phyloP scores from a whole-genome alignment of 2,113 vertebrate genomes.

The Menura novaehollandiae region DNA sequence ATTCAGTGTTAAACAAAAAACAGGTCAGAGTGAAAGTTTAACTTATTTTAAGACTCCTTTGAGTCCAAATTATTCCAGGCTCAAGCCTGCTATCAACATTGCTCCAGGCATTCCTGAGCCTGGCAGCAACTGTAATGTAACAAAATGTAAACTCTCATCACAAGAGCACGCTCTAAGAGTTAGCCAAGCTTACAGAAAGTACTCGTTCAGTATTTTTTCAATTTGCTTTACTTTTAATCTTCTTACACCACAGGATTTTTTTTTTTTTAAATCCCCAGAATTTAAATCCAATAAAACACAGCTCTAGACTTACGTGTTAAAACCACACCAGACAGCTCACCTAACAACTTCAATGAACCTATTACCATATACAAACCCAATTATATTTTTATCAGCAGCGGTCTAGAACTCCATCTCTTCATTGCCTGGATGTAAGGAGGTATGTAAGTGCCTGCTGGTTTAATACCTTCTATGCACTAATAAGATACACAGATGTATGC shows the following conservation, averaged over 20 bases:
- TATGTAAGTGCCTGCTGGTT: background rate
- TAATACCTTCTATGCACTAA: background rate
- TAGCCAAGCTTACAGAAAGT: background rate
- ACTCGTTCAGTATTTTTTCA: background rate
- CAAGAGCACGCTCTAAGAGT: background rate
- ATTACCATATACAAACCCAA: background rate
- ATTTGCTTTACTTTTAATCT: conserved; percentile 48
- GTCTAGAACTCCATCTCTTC: background rate
- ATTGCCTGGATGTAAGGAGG: background rate
- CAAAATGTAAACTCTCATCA: background rate
- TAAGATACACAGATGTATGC: background rate
- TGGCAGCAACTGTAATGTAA: background rate
- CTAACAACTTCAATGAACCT: background rate
- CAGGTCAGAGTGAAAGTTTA: background rate
- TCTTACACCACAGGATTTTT: conserved; percentile 13
- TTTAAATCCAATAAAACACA: conserved; percentile 22
- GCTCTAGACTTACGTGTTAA: background rate
- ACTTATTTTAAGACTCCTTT: background rate
- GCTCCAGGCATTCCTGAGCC: background rate
- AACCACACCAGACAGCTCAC: background rate
- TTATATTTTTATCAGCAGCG: background rate
- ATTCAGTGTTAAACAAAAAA: background rate
- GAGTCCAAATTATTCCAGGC: background rate
- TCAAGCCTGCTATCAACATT: background rate
- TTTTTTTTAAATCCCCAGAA: background rate